Base-by-base conservation (phyloP, 2,797 vertebrate species). In the Enoplosus armatus region DNA sequence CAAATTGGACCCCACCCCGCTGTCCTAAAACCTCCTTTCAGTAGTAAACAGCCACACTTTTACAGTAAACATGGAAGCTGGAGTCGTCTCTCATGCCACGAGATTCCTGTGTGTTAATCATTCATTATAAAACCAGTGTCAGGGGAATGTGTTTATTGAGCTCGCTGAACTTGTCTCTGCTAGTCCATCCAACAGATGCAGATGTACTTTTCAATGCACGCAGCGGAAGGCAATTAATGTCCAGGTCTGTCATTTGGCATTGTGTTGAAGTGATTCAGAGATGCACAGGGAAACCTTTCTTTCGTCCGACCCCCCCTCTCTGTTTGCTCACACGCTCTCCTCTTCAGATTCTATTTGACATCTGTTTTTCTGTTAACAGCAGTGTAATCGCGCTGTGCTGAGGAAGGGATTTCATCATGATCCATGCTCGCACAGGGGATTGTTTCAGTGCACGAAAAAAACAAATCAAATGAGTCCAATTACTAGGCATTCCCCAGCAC, bases 291-390 rank as follows among this genome's bases (percentile, higher is more conserved):
- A 85, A 71, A 54, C 41, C 26, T 53, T 67, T 59, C 55, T 72
- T 50, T 75, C 24, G 39, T 43, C 33, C 5, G 10, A n/a, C 56
- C 56, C 61, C 54, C 18, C 26, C 63, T 53, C 59, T 47, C 55
- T 64, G 16, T 84, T 72, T 60, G 65, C 86, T 87, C 79, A 54
- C 86, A 77, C 78, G 55, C 84, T 84, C 74, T 55, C 72, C 67
- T 82, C 71, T 85, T 76, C 73, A 85, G 82, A 77, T 83, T 82
- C 58, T 77, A 37, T 73, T 77, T 72, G 82, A 91, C 92, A 87
- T 93, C 90, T 93, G 91, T 90, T 93, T 93, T 85, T 87, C 79
- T 79, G 84, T 76, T 76, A 80, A 84, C 75, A 66, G 75, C 83
- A 26, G 77, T 62, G 78, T 82, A 79, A 84, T 75, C 80, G 59